Conservation (phyloP, 2,113 vertebrate genomes). For the Galbula dea region DNA sequence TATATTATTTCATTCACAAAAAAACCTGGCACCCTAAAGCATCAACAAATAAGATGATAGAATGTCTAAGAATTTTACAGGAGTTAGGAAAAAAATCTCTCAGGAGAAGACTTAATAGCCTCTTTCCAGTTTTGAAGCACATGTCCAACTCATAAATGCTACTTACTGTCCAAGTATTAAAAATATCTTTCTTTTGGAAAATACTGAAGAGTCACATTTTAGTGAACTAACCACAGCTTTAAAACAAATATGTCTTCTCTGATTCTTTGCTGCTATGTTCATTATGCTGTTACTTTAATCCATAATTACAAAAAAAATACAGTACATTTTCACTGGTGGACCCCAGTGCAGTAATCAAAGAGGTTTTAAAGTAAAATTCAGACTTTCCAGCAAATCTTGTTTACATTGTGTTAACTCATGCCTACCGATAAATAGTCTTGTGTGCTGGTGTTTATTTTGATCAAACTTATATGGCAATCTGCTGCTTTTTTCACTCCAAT, state of each 20-base stretch:
- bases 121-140: not conserved
- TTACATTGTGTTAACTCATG: not conserved
- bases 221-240: not conserved
- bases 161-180: not conserved
- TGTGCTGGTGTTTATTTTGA: not conserved
- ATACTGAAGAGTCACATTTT: not conserved
- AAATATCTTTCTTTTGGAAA: not conserved
- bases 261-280: not conserved
- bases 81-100: not conserved
- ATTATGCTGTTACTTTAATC: not conserved
- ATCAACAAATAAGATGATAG: not conserved
- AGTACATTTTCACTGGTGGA: not conserved
- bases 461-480: not conserved
- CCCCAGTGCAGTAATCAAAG: not conserved
- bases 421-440: constrained; percentile 3
- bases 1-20: not conserved
- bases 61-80: not conserved
- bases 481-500: not conserved
- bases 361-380: not conserved
- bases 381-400: not conserved
- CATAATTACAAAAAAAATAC: not conserved
- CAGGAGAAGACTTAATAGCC: not conserved
- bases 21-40: not conserved
- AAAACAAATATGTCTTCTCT: not conserved
- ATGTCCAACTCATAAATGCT: not conserved